phyloP scores from a whole-genome alignment of 2,113 vertebrate genomes.

The Peromyscus polionotus region DNA sequence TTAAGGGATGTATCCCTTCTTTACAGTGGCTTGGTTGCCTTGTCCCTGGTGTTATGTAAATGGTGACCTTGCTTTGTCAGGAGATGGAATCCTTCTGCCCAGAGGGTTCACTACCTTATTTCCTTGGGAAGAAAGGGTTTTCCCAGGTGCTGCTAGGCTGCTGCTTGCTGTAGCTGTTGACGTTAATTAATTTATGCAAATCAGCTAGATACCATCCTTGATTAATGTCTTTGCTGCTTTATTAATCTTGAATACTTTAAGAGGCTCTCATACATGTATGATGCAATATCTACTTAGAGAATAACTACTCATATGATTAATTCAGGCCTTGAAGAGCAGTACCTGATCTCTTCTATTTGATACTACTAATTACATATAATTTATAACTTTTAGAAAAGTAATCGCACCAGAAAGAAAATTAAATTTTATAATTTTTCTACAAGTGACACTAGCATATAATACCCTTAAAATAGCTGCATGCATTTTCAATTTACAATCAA shows the following conservation, averaged over 20 bases:
- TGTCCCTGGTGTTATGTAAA: conserved; percentile 47
- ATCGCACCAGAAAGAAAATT: conserved; percentile 77
- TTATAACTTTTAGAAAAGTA: conserved; percentile 79
- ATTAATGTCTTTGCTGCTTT: conserved; percentile 83
- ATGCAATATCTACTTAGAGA: conserved; percentile 74
- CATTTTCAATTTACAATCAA: conserved; percentile 53
- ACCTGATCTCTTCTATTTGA: conserved; percentile 85
- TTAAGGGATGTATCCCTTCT: background rate
- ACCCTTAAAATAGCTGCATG: conserved; percentile 15
- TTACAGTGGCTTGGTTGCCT: background rate
- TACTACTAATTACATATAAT: conserved; percentile 88
- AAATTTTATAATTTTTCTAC: conserved; percentile 83
- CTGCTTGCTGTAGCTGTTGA: conserved; percentile 65
- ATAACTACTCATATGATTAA: conserved; percentile 80
- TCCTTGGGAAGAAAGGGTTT: conserved; percentile 57
- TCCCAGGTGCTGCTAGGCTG: conserved; percentile 63
- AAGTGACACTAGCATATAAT: background rate
- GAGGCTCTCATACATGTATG: conserved; percentile 75
- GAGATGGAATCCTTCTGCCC: conserved; percentile 56
- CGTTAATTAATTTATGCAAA: conserved; percentile 87
- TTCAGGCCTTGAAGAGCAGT: conserved; percentile 75
- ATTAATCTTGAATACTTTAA: conserved; percentile 82
- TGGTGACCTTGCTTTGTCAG: conserved; percentile 57
- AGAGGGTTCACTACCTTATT: conserved; percentile 59
- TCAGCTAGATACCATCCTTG: conserved; percentile 80